These are phyloP conservation scores for Harpegnathos saltator DNA, from an alignment of 1,140 invertebrate species.

Conservation along the genomic window DNA sequence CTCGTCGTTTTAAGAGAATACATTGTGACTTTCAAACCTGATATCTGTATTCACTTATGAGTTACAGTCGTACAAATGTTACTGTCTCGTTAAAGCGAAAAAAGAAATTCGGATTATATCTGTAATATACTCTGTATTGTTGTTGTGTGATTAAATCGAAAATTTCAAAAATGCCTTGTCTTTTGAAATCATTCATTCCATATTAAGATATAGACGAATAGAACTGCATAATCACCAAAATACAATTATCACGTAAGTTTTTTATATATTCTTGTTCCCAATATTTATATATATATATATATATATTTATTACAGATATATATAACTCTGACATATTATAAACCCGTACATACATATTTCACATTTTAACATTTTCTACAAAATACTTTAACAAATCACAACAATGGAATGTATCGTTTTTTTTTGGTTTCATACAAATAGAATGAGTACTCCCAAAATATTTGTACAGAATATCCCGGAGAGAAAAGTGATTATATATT, in stretches of 20 bases:
- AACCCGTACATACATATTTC: background rate
- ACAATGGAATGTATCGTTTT: constrained; percentile 46
- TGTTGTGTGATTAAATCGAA: constrained; percentile 85
- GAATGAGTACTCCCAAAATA: background rate
- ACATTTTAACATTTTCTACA: background rate
- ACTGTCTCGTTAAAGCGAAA: constrained; percentile 66
- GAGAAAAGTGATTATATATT: too few relatives aligned
- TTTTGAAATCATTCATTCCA: constrained; percentile 29
- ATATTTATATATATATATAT: constrained; percentile 1
- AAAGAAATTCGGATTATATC: constrained; percentile 82
- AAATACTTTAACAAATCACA: constrained; percentile 18
- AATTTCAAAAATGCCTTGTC: constrained; percentile 48
- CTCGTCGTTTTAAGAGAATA: constrained; percentile 25
- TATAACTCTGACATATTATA: constrained; percentile 17
- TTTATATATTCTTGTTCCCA: background rate
- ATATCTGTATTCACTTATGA: constrained; percentile 65
- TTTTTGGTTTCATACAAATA: constrained; percentile 20
- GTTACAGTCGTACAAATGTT: constrained; percentile 78
- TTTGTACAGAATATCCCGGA: too few relatives aligned
- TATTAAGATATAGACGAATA: background rate
- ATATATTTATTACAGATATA: constrained; percentile 28
- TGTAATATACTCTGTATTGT: constrained; percentile 86
- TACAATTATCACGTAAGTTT: background rate
- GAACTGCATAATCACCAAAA: constrained; percentile 4
- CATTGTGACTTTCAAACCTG: constrained; percentile 71